These are phyloP conservation scores for Drosophila lacertosa DNA, from an alignment of 1,140 invertebrate genomes.

Conservation along the genomic window DNA sequence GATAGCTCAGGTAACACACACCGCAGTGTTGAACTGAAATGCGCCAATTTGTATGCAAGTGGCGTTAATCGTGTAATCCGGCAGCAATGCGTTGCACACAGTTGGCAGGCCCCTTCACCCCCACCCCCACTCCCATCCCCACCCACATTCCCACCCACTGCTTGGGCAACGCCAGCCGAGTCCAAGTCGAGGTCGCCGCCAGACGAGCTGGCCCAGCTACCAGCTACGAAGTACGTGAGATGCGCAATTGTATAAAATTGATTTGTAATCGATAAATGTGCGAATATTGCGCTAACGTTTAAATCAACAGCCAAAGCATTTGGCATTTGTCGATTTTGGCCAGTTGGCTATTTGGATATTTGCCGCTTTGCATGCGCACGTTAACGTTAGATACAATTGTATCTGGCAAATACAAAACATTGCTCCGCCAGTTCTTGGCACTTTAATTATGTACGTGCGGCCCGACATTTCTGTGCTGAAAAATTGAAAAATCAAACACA, in stretches of 20 bases:
- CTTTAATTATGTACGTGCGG: conserved; percentile 53
- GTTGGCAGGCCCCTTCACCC: conserved; percentile 10
- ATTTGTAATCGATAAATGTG: conserved; percentile 82
- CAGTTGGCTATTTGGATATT: conserved; percentile 11
- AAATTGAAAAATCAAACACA: conserved; percentile 79
- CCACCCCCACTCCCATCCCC: not conserved
- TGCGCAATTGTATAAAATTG: conserved; percentile 76
- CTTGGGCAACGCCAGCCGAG: conserved; percentile 40
- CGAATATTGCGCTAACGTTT: conserved; percentile 67
- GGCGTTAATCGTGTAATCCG: conserved; percentile 80
- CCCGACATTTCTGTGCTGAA: conserved; percentile 56
- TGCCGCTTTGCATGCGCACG: conserved; percentile 35
- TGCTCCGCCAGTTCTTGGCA: conserved; percentile 34
- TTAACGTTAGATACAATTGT: conserved; percentile 28
- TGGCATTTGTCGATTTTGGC: too few relatives aligned
- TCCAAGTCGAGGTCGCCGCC: conserved; percentile 36
- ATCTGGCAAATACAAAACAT: conserved; percentile 21
- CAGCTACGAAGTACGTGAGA: conserved; percentile 68
- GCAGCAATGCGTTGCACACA: conserved; percentile 68
- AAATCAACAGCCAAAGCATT: conserved; percentile 49
- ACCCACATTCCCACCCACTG: too few relatives aligned
- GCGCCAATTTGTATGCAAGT: conserved; percentile 80
- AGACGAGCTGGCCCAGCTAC: conserved; percentile 15
- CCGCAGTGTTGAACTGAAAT: conserved; percentile 47
- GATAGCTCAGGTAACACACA: conserved; percentile 39